phyloP scores from a whole-genome alignment of 2,888 invertebrate genomes.

The Suillia variegata region DNA sequence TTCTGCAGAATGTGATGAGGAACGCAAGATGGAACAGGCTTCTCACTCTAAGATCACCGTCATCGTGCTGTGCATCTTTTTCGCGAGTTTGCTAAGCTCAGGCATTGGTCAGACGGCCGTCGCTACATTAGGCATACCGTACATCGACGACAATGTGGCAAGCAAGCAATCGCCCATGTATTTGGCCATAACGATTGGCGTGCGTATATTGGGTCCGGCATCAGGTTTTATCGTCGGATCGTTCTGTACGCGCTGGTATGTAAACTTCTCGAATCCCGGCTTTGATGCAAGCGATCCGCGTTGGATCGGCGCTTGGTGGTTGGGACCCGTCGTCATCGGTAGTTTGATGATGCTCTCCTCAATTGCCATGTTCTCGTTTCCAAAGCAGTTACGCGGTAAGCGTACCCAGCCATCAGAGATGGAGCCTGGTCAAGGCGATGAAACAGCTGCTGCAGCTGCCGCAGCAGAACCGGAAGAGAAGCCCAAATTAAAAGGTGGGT shows the following conservation, averaged over 20 bases:
- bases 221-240: conserved; percentile 89
- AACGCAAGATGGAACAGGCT: conserved; percentile 69
- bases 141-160: conserved; percentile 92
- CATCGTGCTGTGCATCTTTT: conserved; percentile 85
- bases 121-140: conserved; percentile 89
- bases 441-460: conserved; percentile 27
- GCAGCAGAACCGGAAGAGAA: conserved; percentile 61
- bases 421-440: no score
- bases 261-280: conserved; percentile 78
- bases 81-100: conserved; percentile 83
- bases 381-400: conserved; percentile 73
- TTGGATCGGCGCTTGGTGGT: conserved; percentile 98
- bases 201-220: conserved; percentile 88
- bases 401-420: conserved; percentile 32
- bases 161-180: conserved; percentile 90
- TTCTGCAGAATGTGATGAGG: conserved; percentile 65
- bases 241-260: conserved; percentile 85
- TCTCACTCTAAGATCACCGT: conserved; percentile 78
- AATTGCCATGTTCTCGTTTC: conserved; percentile 89
- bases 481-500: conserved; percentile 69
- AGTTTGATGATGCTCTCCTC: conserved; percentile 82
- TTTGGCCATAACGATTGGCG: conserved; percentile 92
- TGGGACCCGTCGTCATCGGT: conserved; percentile 84
- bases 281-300: conserved; percentile 80
- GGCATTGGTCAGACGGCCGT: conserved; percentile 93